Conservation (phyloP, 1,140 invertebrate genomes). For the Dryas iulia region DNA sequence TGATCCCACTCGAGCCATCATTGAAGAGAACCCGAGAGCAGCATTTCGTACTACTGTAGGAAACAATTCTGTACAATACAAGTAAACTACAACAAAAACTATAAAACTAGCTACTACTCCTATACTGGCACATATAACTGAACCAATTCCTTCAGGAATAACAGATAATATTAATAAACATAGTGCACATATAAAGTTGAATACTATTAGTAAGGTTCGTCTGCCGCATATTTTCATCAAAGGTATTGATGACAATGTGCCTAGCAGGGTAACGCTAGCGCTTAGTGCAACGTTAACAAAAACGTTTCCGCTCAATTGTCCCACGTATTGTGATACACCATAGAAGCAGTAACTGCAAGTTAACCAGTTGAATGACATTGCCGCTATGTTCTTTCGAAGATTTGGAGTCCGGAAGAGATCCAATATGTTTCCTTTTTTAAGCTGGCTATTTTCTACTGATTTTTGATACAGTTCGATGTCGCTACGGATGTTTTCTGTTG, state of each 20-base stretch:
- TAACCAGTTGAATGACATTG: constrained; percentile 86
- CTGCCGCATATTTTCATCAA: constrained; percentile 83
- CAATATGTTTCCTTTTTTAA: constrained; percentile 81
- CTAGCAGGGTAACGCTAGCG: constrained; percentile 82
- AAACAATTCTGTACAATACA: constrained; percentile 86
- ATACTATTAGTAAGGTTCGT: constrained; percentile 81
- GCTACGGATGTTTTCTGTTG: constrained; percentile 77
- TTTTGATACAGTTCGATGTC: constrained; percentile 74
- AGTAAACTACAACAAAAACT: constrained; percentile 84
- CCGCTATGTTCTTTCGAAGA: constrained; percentile 87
- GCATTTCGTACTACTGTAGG: constrained; percentile 86
- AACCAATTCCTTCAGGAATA: constrained; percentile 72
- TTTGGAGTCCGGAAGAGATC: constrained; percentile 89
- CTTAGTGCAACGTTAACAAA: constrained; percentile 87
- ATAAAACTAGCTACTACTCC: constrained; percentile 86
- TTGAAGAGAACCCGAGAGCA: constrained; percentile 84
- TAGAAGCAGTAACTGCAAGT: constrained; percentile 88
- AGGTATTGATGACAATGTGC: constrained; percentile 83
- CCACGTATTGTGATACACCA: constrained; percentile 88
- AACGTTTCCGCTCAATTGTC: constrained; percentile 85
- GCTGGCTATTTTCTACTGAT: constrained; percentile 48
- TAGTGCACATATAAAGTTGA: constrained; percentile 81
- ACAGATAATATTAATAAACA: constrained; percentile 81
- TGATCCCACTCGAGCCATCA: constrained; percentile 85
- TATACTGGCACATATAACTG: constrained; percentile 82